phyloP scores from a whole-genome alignment of 2,888 invertebrate species.

The Lithophane socia region DNA sequence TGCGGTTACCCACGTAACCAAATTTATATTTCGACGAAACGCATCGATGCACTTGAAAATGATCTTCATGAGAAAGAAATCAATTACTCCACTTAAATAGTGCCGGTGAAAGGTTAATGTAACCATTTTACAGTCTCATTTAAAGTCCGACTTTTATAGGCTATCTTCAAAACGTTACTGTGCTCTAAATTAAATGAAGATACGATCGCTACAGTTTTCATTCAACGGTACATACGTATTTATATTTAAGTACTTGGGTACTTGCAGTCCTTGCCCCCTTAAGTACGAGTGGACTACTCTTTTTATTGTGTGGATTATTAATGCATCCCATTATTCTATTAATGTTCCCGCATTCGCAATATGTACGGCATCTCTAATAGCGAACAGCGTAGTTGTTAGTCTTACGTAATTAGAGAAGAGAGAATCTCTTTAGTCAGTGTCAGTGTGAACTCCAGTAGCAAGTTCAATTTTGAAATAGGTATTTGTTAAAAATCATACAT shows the following conservation, averaged over 20 bases:
- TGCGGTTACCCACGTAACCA: conserved; percentile 22
- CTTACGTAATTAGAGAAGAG: conserved; percentile 34
- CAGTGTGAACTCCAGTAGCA: conserved; percentile 4
- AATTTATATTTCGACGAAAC: conserved; percentile 49
- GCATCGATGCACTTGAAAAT: conserved; percentile 63
- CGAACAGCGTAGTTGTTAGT: conserved; percentile 28
- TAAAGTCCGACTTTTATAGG: conserved; percentile 80
- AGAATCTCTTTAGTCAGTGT: conserved; percentile 13
- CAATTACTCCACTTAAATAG: conserved; percentile 82
- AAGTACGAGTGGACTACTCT: conserved; percentile 35
- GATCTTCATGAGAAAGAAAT: conserved; percentile 76
- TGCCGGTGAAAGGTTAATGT: conserved; percentile 85
- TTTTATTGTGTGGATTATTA: conserved; percentile 57
- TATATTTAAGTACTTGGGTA: conserved; percentile 49
- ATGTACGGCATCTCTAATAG: conserved; percentile 49
- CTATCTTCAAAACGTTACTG: conserved; percentile 74
- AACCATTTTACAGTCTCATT: conserved; percentile 82
- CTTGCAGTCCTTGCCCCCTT: conserved; percentile 29
- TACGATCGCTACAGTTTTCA: conserved; percentile 68
- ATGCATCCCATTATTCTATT: conserved; percentile 58
- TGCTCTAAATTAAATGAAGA: conserved; percentile 85
- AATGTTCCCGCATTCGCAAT: conserved; percentile 52
- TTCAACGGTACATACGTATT: conserved; percentile 58
- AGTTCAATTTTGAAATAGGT: neutral
- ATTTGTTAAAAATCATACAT: neutral